These are phyloP conservation scores for Trinectes maculatus DNA, from an alignment of 2,113 vertebrate species.

Conservation along the genomic window DNA sequence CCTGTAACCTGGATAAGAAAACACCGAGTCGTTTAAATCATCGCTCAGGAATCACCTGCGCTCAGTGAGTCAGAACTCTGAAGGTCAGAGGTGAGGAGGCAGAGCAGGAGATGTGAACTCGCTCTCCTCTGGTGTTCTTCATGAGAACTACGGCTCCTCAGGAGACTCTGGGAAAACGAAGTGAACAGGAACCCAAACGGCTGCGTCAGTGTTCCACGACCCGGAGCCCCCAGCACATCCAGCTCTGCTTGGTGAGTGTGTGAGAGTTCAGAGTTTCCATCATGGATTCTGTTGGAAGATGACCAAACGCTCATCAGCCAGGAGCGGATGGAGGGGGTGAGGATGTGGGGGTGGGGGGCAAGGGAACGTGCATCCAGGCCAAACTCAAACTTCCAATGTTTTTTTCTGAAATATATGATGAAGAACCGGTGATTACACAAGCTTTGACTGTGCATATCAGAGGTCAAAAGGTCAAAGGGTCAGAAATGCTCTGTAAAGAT, in stretches of 20 bases:
- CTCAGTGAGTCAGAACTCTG: slow-evolving; percentile 5
- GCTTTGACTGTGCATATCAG: no score
- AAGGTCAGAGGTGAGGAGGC: slow-evolving; percentile 47
- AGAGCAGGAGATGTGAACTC: slow-evolving; percentile 19
- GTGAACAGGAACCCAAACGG: slow-evolving; percentile 46
- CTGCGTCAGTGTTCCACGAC: slow-evolving; percentile 25
- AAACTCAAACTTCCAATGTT: slow-evolving; percentile 17
- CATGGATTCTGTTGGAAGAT: slow-evolving; percentile 66
- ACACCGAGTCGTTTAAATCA: slow-evolving; percentile 13
- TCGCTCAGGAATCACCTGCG: background rate
- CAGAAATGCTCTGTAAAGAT: no score
- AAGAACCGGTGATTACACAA: no score
- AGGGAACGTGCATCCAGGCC: slow-evolving; percentile 49
- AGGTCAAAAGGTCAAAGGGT: no score
- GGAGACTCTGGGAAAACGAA: slow-evolving; percentile 53
- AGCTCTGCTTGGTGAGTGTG: slow-evolving; percentile 20
- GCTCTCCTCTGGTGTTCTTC: slow-evolving; percentile 60
- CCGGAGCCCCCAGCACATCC: slow-evolving; percentile 25
- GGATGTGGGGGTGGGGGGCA: background rate
- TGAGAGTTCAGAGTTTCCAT: slow-evolving; percentile 57
- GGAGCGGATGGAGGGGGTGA: background rate
- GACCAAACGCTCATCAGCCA: slow-evolving; percentile 52
- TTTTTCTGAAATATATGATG: no score
- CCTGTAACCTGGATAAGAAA: slow-evolving; percentile 14
- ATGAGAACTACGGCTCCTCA: slow-evolving; percentile 45